Conservation (phyloP, 2,797 vertebrate species). For the Falco peregrinus region DNA sequence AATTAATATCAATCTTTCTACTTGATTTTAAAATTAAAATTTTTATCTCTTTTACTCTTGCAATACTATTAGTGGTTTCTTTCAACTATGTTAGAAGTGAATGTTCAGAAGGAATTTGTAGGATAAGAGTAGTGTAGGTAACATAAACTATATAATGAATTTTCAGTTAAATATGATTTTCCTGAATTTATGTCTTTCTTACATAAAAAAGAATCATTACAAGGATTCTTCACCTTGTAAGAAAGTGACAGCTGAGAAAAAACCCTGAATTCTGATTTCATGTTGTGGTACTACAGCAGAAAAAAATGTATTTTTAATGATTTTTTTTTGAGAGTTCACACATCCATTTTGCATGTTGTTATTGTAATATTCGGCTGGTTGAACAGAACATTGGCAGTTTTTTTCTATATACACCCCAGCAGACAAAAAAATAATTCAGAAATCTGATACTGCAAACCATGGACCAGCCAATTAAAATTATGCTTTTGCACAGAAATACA, state of each 20-base stretch:
- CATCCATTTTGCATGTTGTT: not conserved
- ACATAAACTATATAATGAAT: not conserved
- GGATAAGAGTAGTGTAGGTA: not conserved
- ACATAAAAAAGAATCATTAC: not conserved
- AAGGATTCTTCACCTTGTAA: not conserved
- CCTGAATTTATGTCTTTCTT: not conserved
- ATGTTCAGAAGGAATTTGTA: not conserved
- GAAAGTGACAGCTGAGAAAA: not conserved
- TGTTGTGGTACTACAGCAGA: not conserved
- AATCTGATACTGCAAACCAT: not conserved
- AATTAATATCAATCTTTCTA: too few species aligned
- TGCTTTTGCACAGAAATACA: not conserved
- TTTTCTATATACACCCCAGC: not conserved
- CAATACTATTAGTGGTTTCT: not conserved
- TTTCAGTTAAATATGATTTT: not conserved
- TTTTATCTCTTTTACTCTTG: not conserved
- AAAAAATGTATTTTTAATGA: not conserved
- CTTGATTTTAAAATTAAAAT: not conserved
- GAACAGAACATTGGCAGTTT: not conserved
- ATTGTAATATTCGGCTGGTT: not conserved
- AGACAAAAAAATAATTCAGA: not conserved
- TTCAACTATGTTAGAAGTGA: not conserved
- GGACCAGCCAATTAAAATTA: not conserved
- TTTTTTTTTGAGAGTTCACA: not conserved
- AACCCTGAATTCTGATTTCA: not conserved